phyloP scores from a whole-genome alignment of 1,140 invertebrate species.

The Battus philenor region DNA sequence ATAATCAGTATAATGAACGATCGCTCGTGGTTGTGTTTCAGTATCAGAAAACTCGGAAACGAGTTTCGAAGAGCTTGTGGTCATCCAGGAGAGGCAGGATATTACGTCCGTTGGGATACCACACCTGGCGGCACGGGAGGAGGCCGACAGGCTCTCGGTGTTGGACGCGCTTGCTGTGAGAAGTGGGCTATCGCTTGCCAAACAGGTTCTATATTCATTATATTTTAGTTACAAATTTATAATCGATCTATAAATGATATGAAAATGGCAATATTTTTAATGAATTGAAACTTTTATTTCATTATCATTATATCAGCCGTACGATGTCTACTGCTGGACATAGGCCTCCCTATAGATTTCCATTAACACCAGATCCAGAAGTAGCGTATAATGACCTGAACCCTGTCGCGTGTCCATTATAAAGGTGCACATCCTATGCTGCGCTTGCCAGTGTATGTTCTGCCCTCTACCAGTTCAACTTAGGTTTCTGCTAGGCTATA shows the following conservation, averaged over 20 bases:
- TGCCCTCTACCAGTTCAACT: no score
- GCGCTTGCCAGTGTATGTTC: no score
- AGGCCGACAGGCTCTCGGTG: slow-evolving; percentile 58
- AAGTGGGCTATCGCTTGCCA: slow-evolving; percentile 51
- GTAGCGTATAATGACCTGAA: no score
- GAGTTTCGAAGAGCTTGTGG: slow-evolving; percentile 68
- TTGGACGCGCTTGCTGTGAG: slow-evolving; percentile 60
- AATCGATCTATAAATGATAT: background rate
- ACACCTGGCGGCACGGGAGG: slow-evolving; percentile 55
- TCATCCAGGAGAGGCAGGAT: slow-evolving; percentile 64
- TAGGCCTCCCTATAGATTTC: no score
- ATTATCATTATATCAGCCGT: no score
- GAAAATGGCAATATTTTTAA: background rate
- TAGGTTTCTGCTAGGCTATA: no score
- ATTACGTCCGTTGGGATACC: slow-evolving; percentile 23
- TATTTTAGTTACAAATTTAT: background rate
- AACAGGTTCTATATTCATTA: slow-evolving; percentile 41
- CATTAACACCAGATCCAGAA: no score
- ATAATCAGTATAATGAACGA: no score
- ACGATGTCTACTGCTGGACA: no score
- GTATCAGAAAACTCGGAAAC: slow-evolving; percentile 60
- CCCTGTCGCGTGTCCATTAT: no score
- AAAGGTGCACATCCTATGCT: no score
- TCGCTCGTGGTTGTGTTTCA: slow-evolving; percentile 24
- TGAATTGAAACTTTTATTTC: no score